Conservation (phyloP, 2,113 vertebrate species). For the Oncorhynchus kisutch region DNA sequence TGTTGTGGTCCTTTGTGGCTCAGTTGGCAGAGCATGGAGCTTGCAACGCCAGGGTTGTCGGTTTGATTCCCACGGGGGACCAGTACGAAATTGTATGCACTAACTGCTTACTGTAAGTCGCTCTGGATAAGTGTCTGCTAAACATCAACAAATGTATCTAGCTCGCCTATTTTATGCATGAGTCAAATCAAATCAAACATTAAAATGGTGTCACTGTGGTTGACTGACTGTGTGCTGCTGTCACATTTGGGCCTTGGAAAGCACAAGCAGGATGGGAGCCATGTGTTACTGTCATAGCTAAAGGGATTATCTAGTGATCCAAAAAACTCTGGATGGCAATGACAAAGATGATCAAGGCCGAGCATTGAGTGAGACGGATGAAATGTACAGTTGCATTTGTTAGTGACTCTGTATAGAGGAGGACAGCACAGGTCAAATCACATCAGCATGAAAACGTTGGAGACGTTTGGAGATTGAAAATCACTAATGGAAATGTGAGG, state of each 20-base stretch:
- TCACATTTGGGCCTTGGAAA: conserved; percentile 28
- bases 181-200: not conserved
- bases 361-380: conserved; percentile 11
- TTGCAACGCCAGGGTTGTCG: no score
- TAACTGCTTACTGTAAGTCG: no score
- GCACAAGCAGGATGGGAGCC: conserved; percentile 14
- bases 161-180: not conserved
- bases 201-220: not conserved
- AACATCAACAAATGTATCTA: no score
- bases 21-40: no score
- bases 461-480: conserved; percentile 23
- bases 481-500: conserved; percentile 9
- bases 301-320: conserved; percentile 57
- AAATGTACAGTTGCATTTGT: conserved; percentile 23
- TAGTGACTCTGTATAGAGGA: not conserved
- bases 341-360: conserved; percentile 26
- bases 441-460: conserved; percentile 39
- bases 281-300: conserved; percentile 27
- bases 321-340: conserved; percentile 40
- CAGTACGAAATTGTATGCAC: no score
- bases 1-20: no score
- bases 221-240: conserved; percentile 24
- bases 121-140: no score
- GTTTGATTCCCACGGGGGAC: no score
- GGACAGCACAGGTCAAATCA: conserved; percentile 37